These are phyloP conservation scores for Aeoliscus strigatus DNA, from an alignment of 2,797 vertebrate genomes.

Conservation along the genomic window DNA sequence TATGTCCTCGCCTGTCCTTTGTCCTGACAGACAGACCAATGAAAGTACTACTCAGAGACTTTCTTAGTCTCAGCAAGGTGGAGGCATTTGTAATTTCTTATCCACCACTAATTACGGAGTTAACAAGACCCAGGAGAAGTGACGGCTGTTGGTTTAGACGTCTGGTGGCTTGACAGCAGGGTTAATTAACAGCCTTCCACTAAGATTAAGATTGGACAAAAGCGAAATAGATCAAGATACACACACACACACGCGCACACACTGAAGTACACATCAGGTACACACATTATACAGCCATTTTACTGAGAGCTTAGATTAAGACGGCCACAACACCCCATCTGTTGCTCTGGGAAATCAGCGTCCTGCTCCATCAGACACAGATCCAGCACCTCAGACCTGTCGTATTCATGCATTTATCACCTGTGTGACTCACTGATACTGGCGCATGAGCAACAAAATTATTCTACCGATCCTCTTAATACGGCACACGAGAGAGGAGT, in stretches of 20 bases:
- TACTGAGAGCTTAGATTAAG: constrained; percentile 31
- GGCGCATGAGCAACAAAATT: constrained; percentile 35
- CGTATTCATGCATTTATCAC: too few relatives aligned
- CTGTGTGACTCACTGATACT: constrained; percentile 52
- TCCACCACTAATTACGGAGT: constrained; percentile 60
- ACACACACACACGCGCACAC: constrained; percentile 8
- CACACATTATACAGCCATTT: constrained; percentile 24
- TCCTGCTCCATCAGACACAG: constrained; percentile 17
- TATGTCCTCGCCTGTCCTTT: too few relatives aligned
- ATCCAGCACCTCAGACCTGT: constrained; percentile 22
- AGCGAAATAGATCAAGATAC: constrained; percentile 56
- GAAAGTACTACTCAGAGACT: too few relatives aligned
- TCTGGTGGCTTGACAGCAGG: constrained; percentile 66
- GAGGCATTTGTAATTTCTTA: constrained; percentile 65
- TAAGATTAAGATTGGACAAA: constrained; percentile 71
- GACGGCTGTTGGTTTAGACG: constrained; percentile 65
- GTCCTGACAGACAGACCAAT: too few relatives aligned
- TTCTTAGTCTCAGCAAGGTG: constrained; percentile 42
- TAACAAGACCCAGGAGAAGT: constrained; percentile 70
- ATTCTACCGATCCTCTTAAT: constrained; percentile 41
- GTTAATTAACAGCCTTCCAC: constrained; percentile 77
- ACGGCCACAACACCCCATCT: constrained; percentile 36
- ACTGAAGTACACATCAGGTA: too few relatives aligned
- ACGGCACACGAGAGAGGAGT: constrained; percentile 37
- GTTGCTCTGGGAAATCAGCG: constrained; percentile 50